Evolutionary conservation across 2,797 vertebrate genomes (phyloP).

Genomic region (Remorina albescens): DNA sequence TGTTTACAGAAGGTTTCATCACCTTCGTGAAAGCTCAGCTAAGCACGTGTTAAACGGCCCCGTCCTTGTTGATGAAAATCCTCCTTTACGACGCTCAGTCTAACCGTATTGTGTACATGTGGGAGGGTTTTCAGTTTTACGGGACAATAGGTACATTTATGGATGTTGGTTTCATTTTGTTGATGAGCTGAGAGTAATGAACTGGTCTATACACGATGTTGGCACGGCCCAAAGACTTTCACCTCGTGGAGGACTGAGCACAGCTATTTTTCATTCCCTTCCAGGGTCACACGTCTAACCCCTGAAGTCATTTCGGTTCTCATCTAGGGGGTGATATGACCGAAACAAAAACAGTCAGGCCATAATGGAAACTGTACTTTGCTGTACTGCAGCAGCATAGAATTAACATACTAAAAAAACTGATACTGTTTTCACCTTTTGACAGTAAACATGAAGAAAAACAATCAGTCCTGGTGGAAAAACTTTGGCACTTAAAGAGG

Average conservation of each 20-base stretch:
- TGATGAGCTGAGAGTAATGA: conserved; percentile 67
- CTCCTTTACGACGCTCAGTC: conserved; percentile 58
- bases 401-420: neutral
- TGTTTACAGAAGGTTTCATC: conserved; percentile 61
- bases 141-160: conserved; percentile 71
- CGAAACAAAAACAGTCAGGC: conserved; percentile 35
- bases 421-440: neutral
- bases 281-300: conserved; percentile 65
- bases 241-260: conserved; percentile 40
- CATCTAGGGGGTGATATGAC: conserved; percentile 30
- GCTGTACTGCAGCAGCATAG: neutral
- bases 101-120: conserved; percentile 18
- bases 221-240: conserved; percentile 49
- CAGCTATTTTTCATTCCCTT: conserved; percentile 65
- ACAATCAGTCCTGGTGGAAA: neutral
- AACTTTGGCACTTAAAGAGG: neutral
- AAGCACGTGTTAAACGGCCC: conserved; percentile 44
- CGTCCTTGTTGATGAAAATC: conserved; percentile 42
- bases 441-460: neutral
- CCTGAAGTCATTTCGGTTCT: conserved; percentile 68
- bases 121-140: conserved; percentile 63
- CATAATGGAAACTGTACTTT: conserved; percentile 29
- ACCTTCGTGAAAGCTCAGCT: conserved; percentile 23
- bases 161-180: conserved; percentile 74
- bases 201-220: conserved; percentile 74